Evolutionary conservation across 2,113 vertebrate genomes (phyloP), one percentile per base, ranked within the genome.

Genomic region (Ictalurus furcatus): DNA sequence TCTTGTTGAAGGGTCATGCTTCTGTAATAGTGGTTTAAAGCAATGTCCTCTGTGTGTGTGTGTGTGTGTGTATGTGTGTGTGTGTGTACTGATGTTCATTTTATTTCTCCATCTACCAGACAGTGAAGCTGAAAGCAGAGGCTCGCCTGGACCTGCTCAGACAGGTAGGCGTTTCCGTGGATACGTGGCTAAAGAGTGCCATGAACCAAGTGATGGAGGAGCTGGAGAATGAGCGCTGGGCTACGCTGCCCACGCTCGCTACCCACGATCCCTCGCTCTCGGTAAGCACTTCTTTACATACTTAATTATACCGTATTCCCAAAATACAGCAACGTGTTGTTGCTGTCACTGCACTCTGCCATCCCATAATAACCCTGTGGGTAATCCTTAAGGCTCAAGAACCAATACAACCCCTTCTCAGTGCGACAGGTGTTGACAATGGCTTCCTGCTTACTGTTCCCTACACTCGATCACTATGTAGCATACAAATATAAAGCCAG

Each of bases 141-240:
- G 98, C 98, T 4, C 96, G 98, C 12, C 94, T 99, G 23, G 98
- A 99, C 67, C 96, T 99, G 86, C 94, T 99, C 34, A 97, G 97
- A 83, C 98, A 99, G 93, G 98, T 98, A n/a, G 98, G 98, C 0
- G 97, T 99, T 81, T 97, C 97, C 0, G 98, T 99, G 94, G 98
- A 99, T 84, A 97, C 97, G 0, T 99, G 98, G 98, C 94, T 99
- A 1, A 99, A 99, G 90, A 99, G 98, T 0, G 97, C 98, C 61
- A 99, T 99, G 98, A 99, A 98, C 93, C 98, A 99, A 94, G 98
- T 99, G 92, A 98, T 98, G 97, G 98, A 99, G 79, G 98, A 99
- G 85, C 95, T 99, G 95, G 98, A 99, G 91, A 99, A 97, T n/a
- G 98, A 99, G 90, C 97, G 98, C 67, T 99, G 98, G 98, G 97